Percentiles rank a stretch among this genome's conserved stretches.
phyloP scores from a whole-genome alignment of 2,113 vertebrate species.

The Hyla sarda region DNA sequence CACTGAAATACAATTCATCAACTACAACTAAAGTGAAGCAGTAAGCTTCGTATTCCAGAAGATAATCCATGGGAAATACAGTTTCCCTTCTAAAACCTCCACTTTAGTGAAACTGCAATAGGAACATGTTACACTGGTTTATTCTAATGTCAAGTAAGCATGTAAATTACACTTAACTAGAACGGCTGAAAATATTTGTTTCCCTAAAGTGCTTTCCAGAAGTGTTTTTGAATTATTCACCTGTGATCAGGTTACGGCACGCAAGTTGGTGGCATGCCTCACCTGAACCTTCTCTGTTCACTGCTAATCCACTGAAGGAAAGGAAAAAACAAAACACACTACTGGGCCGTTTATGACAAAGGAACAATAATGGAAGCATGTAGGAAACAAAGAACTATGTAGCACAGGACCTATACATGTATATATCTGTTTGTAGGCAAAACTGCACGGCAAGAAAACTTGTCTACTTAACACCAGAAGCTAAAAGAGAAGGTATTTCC shows the following conservation, averaged over 20 bases:
- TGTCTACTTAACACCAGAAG: background rate
- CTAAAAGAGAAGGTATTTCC: slow-evolving; percentile 48
- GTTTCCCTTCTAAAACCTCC: background rate
- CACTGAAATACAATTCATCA: background rate
- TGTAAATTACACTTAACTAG: slow-evolving; percentile 40
- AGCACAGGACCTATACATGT: background rate
- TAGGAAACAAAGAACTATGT: background rate
- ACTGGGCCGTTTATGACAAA: background rate
- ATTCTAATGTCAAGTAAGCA: slow-evolving; percentile 36
- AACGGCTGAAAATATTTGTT: slow-evolving; percentile 20
- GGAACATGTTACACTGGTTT: slow-evolving; percentile 31
- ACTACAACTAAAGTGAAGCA: background rate
- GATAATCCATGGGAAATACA: background rate
- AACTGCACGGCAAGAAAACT: no score
- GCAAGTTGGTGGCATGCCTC: slow-evolving; percentile 2
- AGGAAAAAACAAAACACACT: slow-evolving; percentile 6
- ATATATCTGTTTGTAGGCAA: no score
- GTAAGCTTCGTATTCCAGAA: background rate
- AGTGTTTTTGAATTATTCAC: slow-evolving; percentile 52
- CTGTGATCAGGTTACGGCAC: slow-evolving; percentile 34
- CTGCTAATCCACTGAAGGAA: slow-evolving; percentile 19
- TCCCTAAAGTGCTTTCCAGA: slow-evolving; percentile 48
- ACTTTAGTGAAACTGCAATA: background rate
- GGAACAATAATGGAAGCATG: background rate
- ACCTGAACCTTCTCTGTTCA: background rate